Conservation (phyloP, 2,888 invertebrate genomes). For the Tiphia femorata region DNA sequence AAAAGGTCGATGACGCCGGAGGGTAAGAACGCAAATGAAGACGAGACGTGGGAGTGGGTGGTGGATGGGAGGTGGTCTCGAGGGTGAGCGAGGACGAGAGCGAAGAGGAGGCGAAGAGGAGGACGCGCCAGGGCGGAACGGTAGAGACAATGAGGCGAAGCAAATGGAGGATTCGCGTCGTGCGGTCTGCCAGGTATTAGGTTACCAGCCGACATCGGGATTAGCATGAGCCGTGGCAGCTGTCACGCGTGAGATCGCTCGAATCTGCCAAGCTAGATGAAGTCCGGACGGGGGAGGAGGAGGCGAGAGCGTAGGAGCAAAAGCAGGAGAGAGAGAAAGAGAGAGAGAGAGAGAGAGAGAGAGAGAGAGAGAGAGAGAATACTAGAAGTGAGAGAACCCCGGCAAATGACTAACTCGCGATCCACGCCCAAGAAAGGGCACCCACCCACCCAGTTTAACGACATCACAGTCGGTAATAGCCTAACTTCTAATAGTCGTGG, state of each 20-base stretch:
- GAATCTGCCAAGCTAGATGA: constrained; percentile 1
- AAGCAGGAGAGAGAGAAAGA: background rate
- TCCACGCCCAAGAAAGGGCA: too few species aligned
- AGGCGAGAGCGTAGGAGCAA: background rate
- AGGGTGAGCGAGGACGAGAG: background rate
- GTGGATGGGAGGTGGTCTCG: too few species aligned
- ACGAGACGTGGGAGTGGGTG: too few species aligned
- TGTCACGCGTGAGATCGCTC: constrained; percentile 26
- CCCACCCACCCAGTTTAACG: too few species aligned
- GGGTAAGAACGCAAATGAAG: too few species aligned
- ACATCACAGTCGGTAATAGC: too few species aligned
- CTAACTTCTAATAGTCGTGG: too few species aligned
- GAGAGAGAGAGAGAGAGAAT: background rate
- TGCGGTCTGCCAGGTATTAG: constrained; percentile 26
- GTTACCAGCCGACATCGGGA: constrained; percentile 36
- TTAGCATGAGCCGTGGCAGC: constrained; percentile 46
- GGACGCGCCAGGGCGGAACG: too few species aligned
- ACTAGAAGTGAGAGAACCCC: too few species aligned
- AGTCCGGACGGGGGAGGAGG: constrained; percentile 1
- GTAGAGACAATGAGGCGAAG: constrained; percentile 9
- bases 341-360: background rate
- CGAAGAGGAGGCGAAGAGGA: background rate
- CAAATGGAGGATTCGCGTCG: constrained; percentile 36
- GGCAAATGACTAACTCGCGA: too few species aligned
- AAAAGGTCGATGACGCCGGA: too few species aligned